Evolutionary conservation across 2,888 invertebrate genomes (phyloP), one percentile per base, ranked within the genome.

Genomic region (Herminia tarsipennalis): DNA sequence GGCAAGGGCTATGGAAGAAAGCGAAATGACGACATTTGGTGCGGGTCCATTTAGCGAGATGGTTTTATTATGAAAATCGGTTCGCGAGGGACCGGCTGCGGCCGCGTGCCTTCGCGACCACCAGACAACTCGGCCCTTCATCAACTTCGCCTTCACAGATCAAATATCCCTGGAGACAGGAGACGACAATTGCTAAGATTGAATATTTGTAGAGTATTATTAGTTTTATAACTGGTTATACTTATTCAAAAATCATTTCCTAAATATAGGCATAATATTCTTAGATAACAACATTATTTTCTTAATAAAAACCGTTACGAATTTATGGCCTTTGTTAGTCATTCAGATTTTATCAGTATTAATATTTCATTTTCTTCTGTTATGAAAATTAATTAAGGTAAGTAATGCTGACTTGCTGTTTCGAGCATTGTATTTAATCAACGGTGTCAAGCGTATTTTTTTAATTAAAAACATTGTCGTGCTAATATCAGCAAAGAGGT

Each of bases 11-110:
- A 67, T 60, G 63, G 73, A 67, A 67, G 58, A 67, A 57, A 57
- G 62, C 51, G 47, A 56, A 69, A 73, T 64, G 65, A 63, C 65
- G 60, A 63, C 70, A 67, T 74, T 76, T 70, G 73, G 67, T 71
- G 63, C 56, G 77, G 77, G 78, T 73, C 79, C 78, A 81, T 82
- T 85, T 85, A 81, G 73, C 67, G 68, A 66, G 77, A 85, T 82
- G 81, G 80, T 81, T 83, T 83, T 85, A 86, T 85, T 85, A 86
- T 86, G 83, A 86, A 86, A 85, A 86, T 83, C 70, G 76, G 62
- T 45, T 66, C 76, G 56, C 69, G 42, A 69, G 81, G 74, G 77
- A 71, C 62, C 45, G 50, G 51, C 42, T 22, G 38, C 50, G 48
- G 53, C 39, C 1, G n/a, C 32, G 39, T 20, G 33, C 36, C 46